Evolutionary conservation across 2,888 invertebrate species (phyloP), one percentile per base, ranked within the genome.

Genomic region (Drosophila engyochracea): DNA sequence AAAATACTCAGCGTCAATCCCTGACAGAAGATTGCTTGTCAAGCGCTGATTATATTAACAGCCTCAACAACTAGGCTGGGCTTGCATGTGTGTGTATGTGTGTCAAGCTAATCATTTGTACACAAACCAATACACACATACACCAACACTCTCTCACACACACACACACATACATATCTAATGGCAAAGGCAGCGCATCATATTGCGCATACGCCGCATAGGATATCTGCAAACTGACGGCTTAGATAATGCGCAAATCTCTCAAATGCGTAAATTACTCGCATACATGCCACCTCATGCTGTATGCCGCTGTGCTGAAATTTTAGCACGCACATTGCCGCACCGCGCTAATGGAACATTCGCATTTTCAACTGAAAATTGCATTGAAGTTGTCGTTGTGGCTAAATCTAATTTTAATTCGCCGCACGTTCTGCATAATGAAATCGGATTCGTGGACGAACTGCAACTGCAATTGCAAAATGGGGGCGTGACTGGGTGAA

Each of bases 381-480:
- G 71, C 74, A 74, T 74, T 81, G 54, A 77, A 76, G 74, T 76
- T 73, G 60, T 68, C 74, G 67, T 62, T 78, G 75, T 22, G 22
- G 61, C 62, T 58, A 85, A 86, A 86, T 88, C 89, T 74, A 78
- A 82, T 83, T 82, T 85, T 86, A 83, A 88, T 81, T 79, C 87
- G 72, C 76, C 68, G 76, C 89, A 88, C 87, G 89, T 83, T 83
- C 79, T 86, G 86, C 87, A 88, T 88, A 89, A 88, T 88, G 79
- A 89, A 89, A 88, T 81, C 79, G 81, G 79, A 81, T 85, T 88
- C 79, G 83, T 74, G 76, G 75, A 58, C 65, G 58, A 51, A 37
- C 74, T 52, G 69, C 39, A 75, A 35, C 35, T 70, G 74, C 64
- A 61, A n/a, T 59, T 39, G 4, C 28, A 30, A 66, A 58, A 47